phyloP scores from a whole-genome alignment of 2,113 vertebrate species.

The Tetrao urogallus region DNA sequence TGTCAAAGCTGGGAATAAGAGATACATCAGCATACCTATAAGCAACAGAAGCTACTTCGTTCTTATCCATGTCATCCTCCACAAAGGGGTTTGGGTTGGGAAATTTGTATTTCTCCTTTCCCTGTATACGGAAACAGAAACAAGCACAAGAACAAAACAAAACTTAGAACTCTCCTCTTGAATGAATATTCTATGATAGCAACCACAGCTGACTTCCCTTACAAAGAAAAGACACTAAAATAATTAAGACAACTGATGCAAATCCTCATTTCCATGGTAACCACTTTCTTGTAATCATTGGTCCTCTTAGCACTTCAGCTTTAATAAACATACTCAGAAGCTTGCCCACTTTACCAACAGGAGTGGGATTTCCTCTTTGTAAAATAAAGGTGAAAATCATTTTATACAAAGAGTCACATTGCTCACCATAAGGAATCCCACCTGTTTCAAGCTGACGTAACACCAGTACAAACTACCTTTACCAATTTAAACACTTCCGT shows the following conservation, averaged over 20 bases:
- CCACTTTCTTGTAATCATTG: background rate
- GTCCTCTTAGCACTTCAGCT: background rate
- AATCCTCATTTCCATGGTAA: background rate
- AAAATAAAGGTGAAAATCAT: background rate
- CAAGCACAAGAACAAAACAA: background rate
- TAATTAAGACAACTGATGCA: background rate
- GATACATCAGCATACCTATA: conserved; percentile 83
- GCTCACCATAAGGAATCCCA: background rate
- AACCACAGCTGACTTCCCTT: background rate
- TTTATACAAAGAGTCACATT: background rate
- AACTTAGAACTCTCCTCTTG: background rate
- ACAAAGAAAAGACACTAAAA: background rate
- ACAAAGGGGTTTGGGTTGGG: conserved; percentile 94
- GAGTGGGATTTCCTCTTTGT: background rate
- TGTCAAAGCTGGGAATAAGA: background rate
- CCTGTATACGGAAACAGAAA: conserved; percentile 72
- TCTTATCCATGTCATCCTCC: conserved; percentile 98
- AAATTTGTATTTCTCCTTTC: conserved; percentile 93
- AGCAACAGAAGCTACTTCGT: conserved; percentile 95
- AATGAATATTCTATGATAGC: background rate
- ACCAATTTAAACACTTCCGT: background rate
- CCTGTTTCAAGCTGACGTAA: background rate
- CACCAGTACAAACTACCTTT: background rate
- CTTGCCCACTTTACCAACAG: background rate
- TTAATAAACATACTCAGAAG: background rate